Base-by-base conservation (phyloP, 2,797 vertebrate species). In the Manis crassicaudata region DNA sequence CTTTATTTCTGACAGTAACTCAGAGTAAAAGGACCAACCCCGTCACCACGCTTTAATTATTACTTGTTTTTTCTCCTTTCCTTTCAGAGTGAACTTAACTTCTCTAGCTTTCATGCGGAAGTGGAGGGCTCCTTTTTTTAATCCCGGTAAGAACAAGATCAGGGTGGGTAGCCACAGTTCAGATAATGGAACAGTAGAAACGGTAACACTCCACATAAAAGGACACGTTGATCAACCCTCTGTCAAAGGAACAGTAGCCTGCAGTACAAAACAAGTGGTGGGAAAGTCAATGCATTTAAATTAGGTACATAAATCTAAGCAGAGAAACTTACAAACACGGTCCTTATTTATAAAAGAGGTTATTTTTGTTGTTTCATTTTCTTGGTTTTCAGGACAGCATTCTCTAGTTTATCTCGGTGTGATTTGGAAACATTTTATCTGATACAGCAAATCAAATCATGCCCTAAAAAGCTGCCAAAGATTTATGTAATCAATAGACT, bases 1-100 rank as follows among this genome's bases (percentile, higher is more conserved):
- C 32, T 92, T 92, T 90, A 58, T 79, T 75, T 90, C 62, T 80
- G 27, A 84, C 6, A 35, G n/a, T 70, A 90, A 92, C 94, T 93
- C 43, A 83, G 4, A 35, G 88, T 95, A 92, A 93, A 93, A 86
- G 11, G 21, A 72, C 35, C 29, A 96, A 83, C 82, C 56, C 6
- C 14, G 82, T 89, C 80, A 79, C 46, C 46, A 80, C 1, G 25
- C 3, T 40, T 60, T 81, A 52, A 56, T 54, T 86, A 73, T 60
- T 75, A 50, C 12, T 25, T 73, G 46, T 72, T 72, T 14, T 29
- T 58, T 21, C 13, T 72, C 35, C 82, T 75, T 94, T 84, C 43
- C 11, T 76, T 87, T 88, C 46, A 88, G 18, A 72, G 16, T 56
- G 87, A 37, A 94, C 83, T 92, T 90, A 90, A 60, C 21, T 46